phyloP scores from a whole-genome alignment of 2,888 invertebrate species.

The Hartigia nigra region DNA sequence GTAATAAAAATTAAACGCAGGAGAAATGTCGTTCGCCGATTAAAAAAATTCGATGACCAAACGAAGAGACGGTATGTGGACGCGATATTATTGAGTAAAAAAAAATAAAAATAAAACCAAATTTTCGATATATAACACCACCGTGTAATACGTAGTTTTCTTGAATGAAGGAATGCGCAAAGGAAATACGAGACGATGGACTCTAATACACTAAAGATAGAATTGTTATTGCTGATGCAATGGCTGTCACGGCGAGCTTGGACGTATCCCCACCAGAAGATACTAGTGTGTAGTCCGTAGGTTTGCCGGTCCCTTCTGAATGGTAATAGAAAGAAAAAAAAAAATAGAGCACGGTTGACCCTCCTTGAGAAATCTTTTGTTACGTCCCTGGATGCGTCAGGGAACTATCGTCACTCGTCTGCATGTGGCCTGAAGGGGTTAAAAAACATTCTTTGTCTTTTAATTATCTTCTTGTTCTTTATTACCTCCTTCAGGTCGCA shows the following conservation, averaged over 20 bases:
- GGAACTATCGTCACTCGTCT: neutral
- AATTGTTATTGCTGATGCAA: slow-evolving; percentile 59
- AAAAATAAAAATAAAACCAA: neutral
- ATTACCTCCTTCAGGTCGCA: slow-evolving; percentile 36
- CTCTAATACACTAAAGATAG: slow-evolving; percentile 41
- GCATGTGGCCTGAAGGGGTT: slow-evolving; percentile 8
- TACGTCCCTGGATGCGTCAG: neutral
- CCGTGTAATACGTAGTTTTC: neutral
- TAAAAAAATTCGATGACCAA: neutral
- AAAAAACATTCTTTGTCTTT: slow-evolving; percentile 11
- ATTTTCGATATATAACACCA: neutral
- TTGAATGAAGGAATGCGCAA: neutral
- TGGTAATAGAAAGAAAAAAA: slow-evolving; percentile 44
- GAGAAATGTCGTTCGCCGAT: neutral
- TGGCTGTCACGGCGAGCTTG: slow-evolving; percentile 59
- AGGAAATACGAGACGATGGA: neutral
- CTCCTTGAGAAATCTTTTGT: slow-evolving; percentile 38
- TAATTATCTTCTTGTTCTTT: slow-evolving; percentile 6
- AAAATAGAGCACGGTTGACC: slow-evolving; percentile 29
- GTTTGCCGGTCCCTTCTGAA: slow-evolving; percentile 60
- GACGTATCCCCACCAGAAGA: slow-evolving; percentile 55
- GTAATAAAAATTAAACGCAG: neutral
- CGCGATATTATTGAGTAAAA: neutral
- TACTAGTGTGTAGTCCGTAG: slow-evolving; percentile 54
- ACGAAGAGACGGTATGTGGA: neutral